Evolutionary conservation across 1,140 invertebrate genomes (phyloP).

Genomic region (Matsumurasca onukii): DNA sequence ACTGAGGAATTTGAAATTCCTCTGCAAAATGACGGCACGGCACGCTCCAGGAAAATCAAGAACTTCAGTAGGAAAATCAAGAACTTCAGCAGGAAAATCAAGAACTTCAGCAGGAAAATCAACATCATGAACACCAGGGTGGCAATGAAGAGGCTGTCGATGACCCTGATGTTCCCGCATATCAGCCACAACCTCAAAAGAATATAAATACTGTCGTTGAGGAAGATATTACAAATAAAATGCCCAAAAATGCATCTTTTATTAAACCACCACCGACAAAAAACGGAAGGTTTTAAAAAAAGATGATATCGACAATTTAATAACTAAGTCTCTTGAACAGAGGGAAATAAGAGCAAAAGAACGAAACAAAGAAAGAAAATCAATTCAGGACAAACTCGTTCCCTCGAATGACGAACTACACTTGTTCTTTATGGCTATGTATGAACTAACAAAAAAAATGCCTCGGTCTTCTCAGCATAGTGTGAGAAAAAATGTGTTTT

Average conservation of each 20-base stretch:
- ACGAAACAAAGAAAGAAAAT: not conserved
- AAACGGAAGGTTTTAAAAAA: not conserved
- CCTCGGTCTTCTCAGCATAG: slow-evolving; percentile 18
- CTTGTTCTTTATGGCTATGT: slow-evolving; percentile 31
- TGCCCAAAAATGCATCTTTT: not conserved
- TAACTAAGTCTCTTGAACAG: not conserved
- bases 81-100: too few relatives aligned
- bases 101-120: not conserved
- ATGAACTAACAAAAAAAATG: slow-evolving; percentile 22
- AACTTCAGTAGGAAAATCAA: too few relatives aligned
- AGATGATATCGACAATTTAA: not conserved
- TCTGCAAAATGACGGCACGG: too few relatives aligned
- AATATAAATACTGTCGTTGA: not conserved
- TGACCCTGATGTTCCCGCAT: not conserved
- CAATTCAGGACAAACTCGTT: not conserved
- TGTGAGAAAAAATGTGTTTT: not conserved
- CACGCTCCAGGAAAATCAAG: too few relatives aligned
- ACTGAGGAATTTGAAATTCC: not conserved
- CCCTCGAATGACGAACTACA: not conserved
- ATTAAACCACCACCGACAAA: not conserved
- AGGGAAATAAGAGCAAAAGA: not conserved
- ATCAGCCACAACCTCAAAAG: not conserved
- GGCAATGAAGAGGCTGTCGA: not conserved
- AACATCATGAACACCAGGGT: not conserved
- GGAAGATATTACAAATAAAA: not conserved